Conservation (phyloP, 1,140 invertebrate species). For the Drosophila mojavensis region DNA sequence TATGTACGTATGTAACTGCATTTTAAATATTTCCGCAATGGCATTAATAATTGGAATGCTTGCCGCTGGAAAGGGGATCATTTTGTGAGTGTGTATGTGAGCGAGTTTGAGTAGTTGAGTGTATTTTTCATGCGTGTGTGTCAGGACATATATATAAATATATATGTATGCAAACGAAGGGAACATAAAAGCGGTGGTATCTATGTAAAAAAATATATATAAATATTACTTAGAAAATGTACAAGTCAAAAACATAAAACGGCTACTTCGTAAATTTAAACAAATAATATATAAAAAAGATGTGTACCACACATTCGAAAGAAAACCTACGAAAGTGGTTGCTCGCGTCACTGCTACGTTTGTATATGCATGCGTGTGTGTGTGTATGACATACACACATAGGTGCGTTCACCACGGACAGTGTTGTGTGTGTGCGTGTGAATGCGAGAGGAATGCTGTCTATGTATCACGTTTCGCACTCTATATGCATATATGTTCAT, state of each 20-base stretch:
- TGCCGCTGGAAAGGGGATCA: conserved; percentile 54
- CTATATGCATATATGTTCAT: conserved; percentile 22
- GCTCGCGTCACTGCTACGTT: conserved; percentile 62
- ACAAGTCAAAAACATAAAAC: conserved; percentile 47
- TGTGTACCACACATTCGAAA: conserved; percentile 66
- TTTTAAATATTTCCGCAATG: conserved; percentile 68
- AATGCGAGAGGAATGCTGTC: conserved; percentile 71
- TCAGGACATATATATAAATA: conserved; percentile 19
- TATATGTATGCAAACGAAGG: conserved; percentile 22
- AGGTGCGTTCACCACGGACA: conserved; percentile 36
- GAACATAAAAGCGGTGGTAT: conserved; percentile 24
- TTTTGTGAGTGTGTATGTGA: conserved; percentile 32
- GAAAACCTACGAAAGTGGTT: conserved; percentile 79
- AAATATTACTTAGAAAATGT: conserved; percentile 3
- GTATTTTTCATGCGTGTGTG: neutral
- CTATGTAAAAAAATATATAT: conserved; percentile 21
- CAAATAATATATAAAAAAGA: conserved; percentile 48
- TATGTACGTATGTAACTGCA: conserved; percentile 31
- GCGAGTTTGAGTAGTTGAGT: conserved; percentile 6
- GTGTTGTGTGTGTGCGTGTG: conserved; percentile 36
- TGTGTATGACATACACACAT: conserved; percentile 19
- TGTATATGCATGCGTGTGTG: conserved; percentile 24
- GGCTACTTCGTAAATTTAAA: conserved; percentile 17
- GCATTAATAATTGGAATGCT: conserved; percentile 57
- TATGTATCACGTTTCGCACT: conserved; percentile 72